A percentile compares a stretch with the other conserved stretches of the same genome.
phyloP scores from a whole-genome alignment of 2,797 vertebrate genomes.

The Urocyon cinereoargenteus region DNA sequence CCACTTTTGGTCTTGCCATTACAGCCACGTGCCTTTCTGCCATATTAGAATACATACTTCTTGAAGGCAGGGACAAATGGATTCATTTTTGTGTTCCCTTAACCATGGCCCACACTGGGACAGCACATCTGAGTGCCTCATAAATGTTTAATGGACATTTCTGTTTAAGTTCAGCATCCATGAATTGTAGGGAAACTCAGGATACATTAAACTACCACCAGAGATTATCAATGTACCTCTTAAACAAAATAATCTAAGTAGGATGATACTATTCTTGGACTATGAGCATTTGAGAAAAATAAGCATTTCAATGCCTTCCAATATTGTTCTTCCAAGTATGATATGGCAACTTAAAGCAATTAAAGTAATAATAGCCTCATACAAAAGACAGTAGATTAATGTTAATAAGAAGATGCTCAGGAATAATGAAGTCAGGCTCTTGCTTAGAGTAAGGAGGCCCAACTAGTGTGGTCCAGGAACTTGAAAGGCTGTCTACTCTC shows the following conservation, averaged over 20 bases:
- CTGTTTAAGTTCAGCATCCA: background rate
- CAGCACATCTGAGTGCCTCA: background rate
- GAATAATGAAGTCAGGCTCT: conserved; percentile 6
- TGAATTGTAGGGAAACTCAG: background rate
- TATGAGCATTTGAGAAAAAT: conserved; percentile 57
- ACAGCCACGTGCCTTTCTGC: background rate
- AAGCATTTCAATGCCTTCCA: background rate
- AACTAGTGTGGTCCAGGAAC: background rate
- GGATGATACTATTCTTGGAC: background rate
- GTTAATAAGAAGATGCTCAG: background rate
- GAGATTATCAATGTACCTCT: background rate
- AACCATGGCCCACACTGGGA: background rate
- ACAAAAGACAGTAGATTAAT: background rate
- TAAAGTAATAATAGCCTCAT: background rate
- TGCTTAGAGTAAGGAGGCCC: background rate
- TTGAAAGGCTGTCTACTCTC: background rate
- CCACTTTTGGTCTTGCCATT: background rate
- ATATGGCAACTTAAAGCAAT: background rate
- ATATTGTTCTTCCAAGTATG: conserved; percentile 13
- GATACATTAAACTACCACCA: background rate
- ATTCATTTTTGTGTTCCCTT: background rate
- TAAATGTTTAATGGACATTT: background rate
- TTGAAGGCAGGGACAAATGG: background rate
- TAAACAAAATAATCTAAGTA: background rate
- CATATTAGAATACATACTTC: background rate